Evolutionary conservation across 2,888 invertebrate species (phyloP), one percentile per base, ranked within the genome.

Genomic region (Drosophila longiperda): DNA sequence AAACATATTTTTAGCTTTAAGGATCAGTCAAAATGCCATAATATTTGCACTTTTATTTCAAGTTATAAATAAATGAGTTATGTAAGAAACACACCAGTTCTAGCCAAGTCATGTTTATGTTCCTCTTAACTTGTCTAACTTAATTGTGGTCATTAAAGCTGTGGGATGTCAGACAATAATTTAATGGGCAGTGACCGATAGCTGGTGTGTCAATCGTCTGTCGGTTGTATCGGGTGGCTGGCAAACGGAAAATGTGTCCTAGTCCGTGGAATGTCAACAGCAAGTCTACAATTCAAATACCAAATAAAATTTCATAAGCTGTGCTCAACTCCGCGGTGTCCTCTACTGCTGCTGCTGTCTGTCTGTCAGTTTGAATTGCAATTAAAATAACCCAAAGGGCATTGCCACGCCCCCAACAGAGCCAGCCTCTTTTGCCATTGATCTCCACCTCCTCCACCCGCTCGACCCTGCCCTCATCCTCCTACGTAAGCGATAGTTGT

Each of bases 241-340:
- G 29, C 57, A 81, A 87, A 78, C 84, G 87, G 75, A 84, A 89
- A 87, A 87, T 75, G 79, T 82, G 75, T 84, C 69, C 82, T 69
- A 60, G 64, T 57, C 61, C 54, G 54, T 50, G 66, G 57, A 78
- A 87, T 87, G 87, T 71, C 78, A 83, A 83, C 67, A 67, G 49
- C 69, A 45, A 50, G 34, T 34, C 62, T 66, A 66, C 78, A 87
- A 73, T 89, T 63, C 82, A 87, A 83, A 87, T 75, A 82, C 61
- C 75, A 72, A 84, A 89, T 82, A 75, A 89, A 89, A 84, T 84
- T 83, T 84, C 89, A 89, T 83, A 83, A 87, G 85, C 85, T 78
- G 38, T 17, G 29, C 62, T 29, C 59, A 32, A 34, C 55, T 23
- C 17, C 26, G 32, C 17, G 12, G n/a, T 65, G 55, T 49, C 55